phyloP scores from a whole-genome alignment of 2,113 vertebrate genomes.

The Heptranchias perlo region DNA sequence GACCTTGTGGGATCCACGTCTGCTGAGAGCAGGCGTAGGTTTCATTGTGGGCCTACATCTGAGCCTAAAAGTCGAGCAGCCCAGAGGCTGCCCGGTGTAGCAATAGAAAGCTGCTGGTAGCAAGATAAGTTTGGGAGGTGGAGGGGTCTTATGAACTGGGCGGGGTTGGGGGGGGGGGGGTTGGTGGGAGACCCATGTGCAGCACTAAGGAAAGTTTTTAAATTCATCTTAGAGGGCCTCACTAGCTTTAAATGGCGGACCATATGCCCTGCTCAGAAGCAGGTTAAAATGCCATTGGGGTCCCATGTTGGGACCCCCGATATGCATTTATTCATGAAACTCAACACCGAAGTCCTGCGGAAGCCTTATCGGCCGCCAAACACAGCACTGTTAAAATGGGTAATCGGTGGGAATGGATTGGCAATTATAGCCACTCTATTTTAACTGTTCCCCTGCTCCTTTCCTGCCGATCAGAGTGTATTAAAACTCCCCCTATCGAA shows the following conservation, averaged over 20 bases:
- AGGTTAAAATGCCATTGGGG: neutral
- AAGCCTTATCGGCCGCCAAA: neutral
- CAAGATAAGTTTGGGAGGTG: neutral
- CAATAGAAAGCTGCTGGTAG: neutral
- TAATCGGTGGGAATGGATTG: neutral
- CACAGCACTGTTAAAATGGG: neutral
- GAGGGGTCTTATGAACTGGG: neutral
- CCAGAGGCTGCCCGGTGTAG: neutral
- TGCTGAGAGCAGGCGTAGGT: neutral
- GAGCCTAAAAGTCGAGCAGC: neutral
- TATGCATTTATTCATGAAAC: neutral
- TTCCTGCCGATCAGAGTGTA: neutral
- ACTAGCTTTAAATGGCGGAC: neutral
- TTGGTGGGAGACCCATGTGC: neutral
- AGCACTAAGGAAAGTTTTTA: neutral
- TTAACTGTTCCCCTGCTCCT: neutral
- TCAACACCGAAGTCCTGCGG: neutral
- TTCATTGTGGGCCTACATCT: neutral
- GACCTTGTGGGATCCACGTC: neutral
- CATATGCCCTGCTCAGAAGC: neutral
- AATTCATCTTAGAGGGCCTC: neutral
- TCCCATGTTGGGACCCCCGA: neutral
- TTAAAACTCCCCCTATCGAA: neutral
- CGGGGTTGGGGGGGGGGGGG: too few relatives aligned
- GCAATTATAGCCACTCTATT: neutral